These are phyloP conservation scores for Leuciscus waleckii DNA, from an alignment of 2,797 vertebrate species.

Conservation along the genomic window DNA sequence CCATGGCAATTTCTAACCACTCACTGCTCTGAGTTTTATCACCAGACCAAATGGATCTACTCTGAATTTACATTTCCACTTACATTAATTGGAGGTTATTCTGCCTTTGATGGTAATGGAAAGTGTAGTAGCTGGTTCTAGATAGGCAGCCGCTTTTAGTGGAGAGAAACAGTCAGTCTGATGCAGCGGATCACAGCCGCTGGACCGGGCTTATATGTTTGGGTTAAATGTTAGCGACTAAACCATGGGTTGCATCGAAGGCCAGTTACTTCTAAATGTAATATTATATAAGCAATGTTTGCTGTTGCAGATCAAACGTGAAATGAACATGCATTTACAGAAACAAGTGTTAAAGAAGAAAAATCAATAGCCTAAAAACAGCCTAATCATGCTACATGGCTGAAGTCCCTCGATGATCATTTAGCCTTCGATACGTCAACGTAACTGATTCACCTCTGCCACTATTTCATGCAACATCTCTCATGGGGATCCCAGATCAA, in stretches of 20 bases:
- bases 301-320: neutral
- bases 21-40: constrained; percentile 35
- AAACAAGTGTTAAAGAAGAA: constrained; percentile 59
- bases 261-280: neutral
- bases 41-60: constrained; percentile 36
- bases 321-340: constrained; percentile 52
- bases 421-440: constrained; percentile 63
- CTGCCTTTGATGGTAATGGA: constrained; percentile 37
- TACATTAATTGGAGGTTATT: constrained; percentile 40
- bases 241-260: neutral
- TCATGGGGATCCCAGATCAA: constrained; percentile 59
- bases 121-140: constrained; percentile 32
- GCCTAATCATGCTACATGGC: constrained; percentile 63
- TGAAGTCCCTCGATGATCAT: constrained; percentile 64
- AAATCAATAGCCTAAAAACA: constrained; percentile 65
- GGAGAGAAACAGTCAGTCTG: neutral
- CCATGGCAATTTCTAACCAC: constrained; percentile 35
- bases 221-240: constrained; percentile 3
- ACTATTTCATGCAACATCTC: constrained; percentile 61
- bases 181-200: neutral
- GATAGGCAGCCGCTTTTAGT: constrained; percentile 1
- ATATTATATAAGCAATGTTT: neutral
- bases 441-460: constrained; percentile 66
- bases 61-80: constrained; percentile 40
- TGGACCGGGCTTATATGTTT: neutral